These are phyloP conservation scores for Hormiphora californensis DNA, from an alignment of 37 sponge, comb jelly and placozoan species.

Conservation along the genomic window DNA sequence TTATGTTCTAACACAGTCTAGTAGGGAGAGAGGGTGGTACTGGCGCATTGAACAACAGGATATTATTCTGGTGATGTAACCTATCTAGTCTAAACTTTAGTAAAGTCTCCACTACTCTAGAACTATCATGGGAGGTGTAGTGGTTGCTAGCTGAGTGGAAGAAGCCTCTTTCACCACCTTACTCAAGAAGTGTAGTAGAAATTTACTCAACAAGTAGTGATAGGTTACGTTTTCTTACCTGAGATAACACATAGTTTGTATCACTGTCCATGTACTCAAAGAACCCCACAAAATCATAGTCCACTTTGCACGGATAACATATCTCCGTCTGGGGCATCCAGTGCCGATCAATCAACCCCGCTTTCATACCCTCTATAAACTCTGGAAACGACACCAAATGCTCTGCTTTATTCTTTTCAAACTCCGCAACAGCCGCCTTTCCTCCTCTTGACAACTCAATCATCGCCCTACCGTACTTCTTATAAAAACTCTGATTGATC, in stretches of 20 bases:
- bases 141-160: not conserved
- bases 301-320: not conserved
- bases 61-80: too few species aligned
- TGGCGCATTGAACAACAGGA: too few species aligned
- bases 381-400: constrained; percentile 1
- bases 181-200: not conserved
- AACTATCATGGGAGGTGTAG: too few species aligned
- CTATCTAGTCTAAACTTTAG: too few species aligned
- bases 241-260: not conserved
- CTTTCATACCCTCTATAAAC: not conserved
- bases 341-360: constrained; percentile 23
- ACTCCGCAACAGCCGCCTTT: not conserved
- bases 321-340: constrained; percentile 38
- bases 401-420: not conserved
- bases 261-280: constrained; percentile 25
- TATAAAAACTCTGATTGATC: constrained; percentile 24
- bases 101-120: too few species aligned
- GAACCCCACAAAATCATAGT: constrained; percentile 16
- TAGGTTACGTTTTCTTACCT: not conserved
- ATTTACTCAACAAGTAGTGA: not conserved
- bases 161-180: not conserved
- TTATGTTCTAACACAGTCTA: not conserved
- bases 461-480: constrained; percentile 8
- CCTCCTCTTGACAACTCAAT: not conserved
- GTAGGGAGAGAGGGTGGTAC: not conserved